These are phyloP conservation scores for Dendroctonus ponderosae DNA, from an alignment of 1,140 invertebrate genomes.

Conservation along the genomic window DNA sequence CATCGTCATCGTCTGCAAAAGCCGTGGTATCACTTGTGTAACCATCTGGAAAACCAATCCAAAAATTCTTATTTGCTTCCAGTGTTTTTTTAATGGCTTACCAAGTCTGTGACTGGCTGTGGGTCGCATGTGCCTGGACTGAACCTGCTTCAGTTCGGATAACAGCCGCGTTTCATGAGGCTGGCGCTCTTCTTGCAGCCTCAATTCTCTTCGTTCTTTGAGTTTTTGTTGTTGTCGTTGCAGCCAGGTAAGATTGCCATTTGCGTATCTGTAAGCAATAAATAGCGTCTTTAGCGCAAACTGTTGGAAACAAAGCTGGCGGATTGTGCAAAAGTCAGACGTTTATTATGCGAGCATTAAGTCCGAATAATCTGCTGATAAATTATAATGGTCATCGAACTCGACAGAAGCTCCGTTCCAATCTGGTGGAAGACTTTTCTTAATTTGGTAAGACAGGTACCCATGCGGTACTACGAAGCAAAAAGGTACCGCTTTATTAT, in stretches of 20 bases:
- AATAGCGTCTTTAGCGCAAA: background rate
- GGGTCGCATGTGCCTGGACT: constrained; percentile 53
- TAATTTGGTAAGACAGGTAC: constrained; percentile 31
- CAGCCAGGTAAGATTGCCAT: constrained; percentile 65
- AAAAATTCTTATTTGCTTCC: background rate
- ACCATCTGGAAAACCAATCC: constrained; percentile 40
- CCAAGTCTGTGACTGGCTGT: constrained; percentile 49
- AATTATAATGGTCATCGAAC: constrained; percentile 16
- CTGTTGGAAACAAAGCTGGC: no score
- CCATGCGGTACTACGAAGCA: constrained; percentile 12
- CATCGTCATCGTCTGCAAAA: constrained; percentile 68
- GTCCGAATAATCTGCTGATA: no score
- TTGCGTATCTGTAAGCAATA: constrained; percentile 32
- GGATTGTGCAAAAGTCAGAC: no score
- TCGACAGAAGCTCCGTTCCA: constrained; percentile 8
- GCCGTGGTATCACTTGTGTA: constrained; percentile 77
- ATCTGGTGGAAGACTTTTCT: constrained; percentile 19
- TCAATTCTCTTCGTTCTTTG: constrained; percentile 64
- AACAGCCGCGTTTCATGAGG: constrained; percentile 66
- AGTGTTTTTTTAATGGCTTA: background rate
- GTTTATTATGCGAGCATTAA: no score
- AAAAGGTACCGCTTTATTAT: constrained; percentile 25
- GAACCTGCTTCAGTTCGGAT: constrained; percentile 60
- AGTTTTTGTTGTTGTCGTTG: constrained; percentile 77
- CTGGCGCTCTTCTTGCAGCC: constrained; percentile 66